A percentile compares a stretch with the other conserved stretches of the same genome.
Evolutionary conservation across 2,113 vertebrate genomes (phyloP).

Genomic region (Triplophysa siluroides): DNA sequence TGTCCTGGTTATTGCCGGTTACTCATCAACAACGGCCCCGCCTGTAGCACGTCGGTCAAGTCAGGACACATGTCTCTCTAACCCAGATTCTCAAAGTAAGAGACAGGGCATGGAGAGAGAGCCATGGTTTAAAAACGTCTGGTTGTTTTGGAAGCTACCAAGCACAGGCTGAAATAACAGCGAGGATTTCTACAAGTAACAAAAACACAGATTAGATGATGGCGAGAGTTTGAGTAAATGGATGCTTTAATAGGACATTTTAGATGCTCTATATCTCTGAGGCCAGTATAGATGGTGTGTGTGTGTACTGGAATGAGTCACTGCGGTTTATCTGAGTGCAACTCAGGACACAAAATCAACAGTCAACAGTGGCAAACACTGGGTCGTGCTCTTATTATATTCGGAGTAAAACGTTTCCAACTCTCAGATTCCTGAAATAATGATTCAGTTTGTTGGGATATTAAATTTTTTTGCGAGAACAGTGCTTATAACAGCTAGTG

Average conservation of each 20-base stretch:
- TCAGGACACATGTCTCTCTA: slow-evolving; percentile 44
- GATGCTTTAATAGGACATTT: slow-evolving; percentile 3
- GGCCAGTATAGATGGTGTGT: neutral
- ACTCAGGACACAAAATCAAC: slow-evolving; percentile 1
- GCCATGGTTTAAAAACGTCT: no score
- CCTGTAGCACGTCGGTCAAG: slow-evolving; percentile 35
- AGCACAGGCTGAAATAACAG: neutral
- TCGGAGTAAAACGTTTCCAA: neutral
- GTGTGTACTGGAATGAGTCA: slow-evolving; percentile 20
- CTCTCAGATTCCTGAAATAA: neutral
- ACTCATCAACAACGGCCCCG: slow-evolving; percentile 47
- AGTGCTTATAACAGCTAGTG: no score
- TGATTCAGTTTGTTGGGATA: no score
- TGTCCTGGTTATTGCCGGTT: slow-evolving; percentile 47
- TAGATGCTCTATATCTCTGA: neutral
- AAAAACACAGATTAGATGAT: neutral
- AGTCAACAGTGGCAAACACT: neutral
- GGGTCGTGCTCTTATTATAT: no score
- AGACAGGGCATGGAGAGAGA: slow-evolving; percentile 2
- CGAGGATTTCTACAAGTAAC: no score
- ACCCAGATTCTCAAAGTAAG: slow-evolving; percentile 27
- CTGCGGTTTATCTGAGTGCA: slow-evolving; percentile 12
- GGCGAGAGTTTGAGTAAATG: neutral
- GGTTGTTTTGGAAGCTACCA: neutral
- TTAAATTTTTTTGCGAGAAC: no score